Evolutionary conservation across 2,888 invertebrate species (phyloP).

Genomic region (Tenthredo scrophulariae): DNA sequence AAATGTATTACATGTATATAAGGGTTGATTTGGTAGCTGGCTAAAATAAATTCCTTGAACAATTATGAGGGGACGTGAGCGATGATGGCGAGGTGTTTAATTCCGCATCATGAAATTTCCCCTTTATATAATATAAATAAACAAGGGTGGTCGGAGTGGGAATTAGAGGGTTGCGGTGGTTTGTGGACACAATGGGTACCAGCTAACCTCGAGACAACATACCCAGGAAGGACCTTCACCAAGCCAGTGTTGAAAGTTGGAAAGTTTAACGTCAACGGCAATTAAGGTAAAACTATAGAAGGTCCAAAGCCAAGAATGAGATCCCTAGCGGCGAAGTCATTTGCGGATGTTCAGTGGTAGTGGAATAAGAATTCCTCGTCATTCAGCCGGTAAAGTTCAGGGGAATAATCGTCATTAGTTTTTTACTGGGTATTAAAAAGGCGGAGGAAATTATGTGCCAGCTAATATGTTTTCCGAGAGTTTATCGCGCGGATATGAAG

Average conservation of each 20-base stretch:
- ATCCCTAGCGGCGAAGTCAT: not conserved
- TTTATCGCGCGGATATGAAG: constrained; percentile 17
- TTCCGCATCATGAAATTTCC: not conserved
- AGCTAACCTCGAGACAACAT: constrained; percentile 13
- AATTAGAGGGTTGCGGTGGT: not conserved
- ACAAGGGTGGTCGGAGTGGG: not conserved
- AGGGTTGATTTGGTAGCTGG: not conserved
- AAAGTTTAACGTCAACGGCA: constrained; percentile 28
- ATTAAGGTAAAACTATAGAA: constrained; percentile 25
- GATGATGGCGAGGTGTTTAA: not conserved
- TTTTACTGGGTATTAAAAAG: not conserved
- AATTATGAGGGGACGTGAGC: not conserved
- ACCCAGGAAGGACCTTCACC: not conserved
- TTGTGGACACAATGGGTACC: not conserved
- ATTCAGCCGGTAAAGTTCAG: not conserved
- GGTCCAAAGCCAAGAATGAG: not conserved
- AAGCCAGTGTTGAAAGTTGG: constrained; percentile 10
- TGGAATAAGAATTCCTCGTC: not conserved
- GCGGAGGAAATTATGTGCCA: not conserved
- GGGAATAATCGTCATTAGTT: not conserved
- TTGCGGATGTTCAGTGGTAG: not conserved
- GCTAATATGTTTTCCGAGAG: not conserved
- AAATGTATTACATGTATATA: not conserved
- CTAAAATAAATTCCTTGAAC: not conserved
- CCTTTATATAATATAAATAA: not conserved